Evolutionary conservation across 2,888 invertebrate species (phyloP).

Genomic region (Drosophila aldrichi): DNA sequence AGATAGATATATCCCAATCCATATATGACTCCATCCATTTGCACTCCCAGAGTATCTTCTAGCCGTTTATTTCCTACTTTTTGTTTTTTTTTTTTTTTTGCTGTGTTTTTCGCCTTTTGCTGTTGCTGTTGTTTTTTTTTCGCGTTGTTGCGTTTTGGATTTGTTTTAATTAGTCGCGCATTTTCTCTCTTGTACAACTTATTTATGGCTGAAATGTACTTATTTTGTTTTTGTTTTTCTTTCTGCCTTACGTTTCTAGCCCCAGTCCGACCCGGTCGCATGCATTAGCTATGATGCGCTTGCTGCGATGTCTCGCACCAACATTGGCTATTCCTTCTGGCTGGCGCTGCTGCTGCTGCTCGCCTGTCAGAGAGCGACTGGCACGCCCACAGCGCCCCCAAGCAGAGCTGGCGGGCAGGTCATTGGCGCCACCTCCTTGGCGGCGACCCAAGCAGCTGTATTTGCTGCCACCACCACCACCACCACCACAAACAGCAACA

Average conservation of each 20-base stretch:
- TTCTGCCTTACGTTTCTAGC: constrained; percentile 6
- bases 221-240: constrained; percentile 6
- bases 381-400: constrained; percentile 52
- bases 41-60: background rate
- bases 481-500: constrained; percentile 18
- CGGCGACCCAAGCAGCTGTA: constrained; percentile 62
- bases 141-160: constrained; percentile 62
- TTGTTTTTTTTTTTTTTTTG: background rate
- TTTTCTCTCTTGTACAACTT: constrained; percentile 43
- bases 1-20: background rate
- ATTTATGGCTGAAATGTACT: constrained; percentile 36
- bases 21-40: no score
- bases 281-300: constrained; percentile 72
- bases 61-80: background rate
- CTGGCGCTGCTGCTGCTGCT: constrained; percentile 43
- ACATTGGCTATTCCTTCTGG: constrained; percentile 53
- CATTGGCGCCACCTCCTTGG: constrained; percentile 70
- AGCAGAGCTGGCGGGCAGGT: constrained; percentile 40
- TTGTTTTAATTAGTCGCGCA: constrained; percentile 67
- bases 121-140: constrained; percentile 22
- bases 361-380: constrained; percentile 5
- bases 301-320: constrained; percentile 70
- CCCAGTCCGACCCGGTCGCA: constrained; percentile 28
- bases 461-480: constrained; percentile 36
- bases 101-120: constrained; percentile 14